Evolutionary conservation across 2,113 vertebrate genomes (phyloP).

Genomic region (Noctilio leporinus): DNA sequence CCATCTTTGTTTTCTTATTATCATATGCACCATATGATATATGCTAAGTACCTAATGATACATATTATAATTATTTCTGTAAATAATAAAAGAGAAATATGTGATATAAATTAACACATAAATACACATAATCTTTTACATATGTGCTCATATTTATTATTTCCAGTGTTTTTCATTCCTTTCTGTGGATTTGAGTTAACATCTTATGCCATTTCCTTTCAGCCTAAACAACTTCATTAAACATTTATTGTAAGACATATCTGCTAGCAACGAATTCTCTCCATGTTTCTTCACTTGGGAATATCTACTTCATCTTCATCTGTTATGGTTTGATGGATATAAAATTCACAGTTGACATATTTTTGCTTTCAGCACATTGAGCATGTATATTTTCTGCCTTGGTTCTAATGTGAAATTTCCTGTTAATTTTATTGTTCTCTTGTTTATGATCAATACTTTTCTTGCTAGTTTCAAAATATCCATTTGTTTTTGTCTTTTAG

Average conservation of each 20-base stretch:
- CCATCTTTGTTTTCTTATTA: not conserved
- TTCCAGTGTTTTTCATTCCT: not conserved
- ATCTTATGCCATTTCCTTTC: not conserved
- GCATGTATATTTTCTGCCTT: not conserved
- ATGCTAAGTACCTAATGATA: not conserved
- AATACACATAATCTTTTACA: not conserved
- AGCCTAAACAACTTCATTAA: not conserved
- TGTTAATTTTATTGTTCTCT: not conserved
- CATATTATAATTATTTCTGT: not conserved
- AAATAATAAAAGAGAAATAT: not conserved
- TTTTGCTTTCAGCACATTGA: not conserved
- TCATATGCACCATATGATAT: not conserved
- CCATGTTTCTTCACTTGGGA: not conserved
- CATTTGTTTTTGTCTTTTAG: not conserved
- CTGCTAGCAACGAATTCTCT: not conserved
- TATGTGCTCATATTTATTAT: not conserved
- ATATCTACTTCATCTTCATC: not conserved
- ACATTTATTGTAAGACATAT: not conserved
- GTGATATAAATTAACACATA: not conserved
- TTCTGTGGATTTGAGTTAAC: not conserved
- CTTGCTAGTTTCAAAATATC: not conserved
- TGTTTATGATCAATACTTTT: not conserved
- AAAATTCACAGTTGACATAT: not conserved
- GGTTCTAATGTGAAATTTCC: not conserved
- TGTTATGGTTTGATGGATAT: not conserved